phyloP scores from a whole-genome alignment of 2,888 invertebrate genomes.

The Cerastis leucographa region DNA sequence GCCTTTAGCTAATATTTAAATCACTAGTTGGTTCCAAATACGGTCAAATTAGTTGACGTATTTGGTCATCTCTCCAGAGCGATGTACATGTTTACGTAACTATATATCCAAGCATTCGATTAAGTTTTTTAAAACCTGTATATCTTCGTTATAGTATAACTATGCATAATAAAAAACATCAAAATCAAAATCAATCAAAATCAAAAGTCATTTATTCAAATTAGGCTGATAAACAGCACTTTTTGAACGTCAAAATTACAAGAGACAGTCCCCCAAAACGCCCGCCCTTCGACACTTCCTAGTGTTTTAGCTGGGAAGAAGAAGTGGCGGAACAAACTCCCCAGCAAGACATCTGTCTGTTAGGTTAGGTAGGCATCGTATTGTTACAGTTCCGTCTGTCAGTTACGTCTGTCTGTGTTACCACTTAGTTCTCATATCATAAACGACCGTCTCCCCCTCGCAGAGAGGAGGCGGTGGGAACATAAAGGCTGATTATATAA shows the following conservation, averaged over 20 bases:
- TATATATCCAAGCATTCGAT: neutral
- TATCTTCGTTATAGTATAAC: neutral
- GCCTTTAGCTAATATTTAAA: slow-evolving; percentile 34
- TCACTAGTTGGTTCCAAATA: slow-evolving; percentile 16
- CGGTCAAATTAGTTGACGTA: slow-evolving; percentile 21
- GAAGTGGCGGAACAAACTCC: no score
- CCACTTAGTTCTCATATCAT: neutral
- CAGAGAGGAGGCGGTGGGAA: neutral
- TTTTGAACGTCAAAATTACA: no score
- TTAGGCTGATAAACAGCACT: no score
- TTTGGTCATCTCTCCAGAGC: slow-evolving; percentile 7
- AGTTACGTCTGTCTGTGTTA: neutral
- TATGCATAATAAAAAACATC: no score
- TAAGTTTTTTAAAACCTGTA: neutral
- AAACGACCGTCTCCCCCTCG: neutral
- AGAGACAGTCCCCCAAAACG: no score
- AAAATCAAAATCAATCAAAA: no score
- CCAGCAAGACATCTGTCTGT: no score
- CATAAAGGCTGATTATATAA: neutral
- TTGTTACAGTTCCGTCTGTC: no score
- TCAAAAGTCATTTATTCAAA: no score
- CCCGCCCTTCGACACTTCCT: no score
- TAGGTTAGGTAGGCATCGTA: no score
- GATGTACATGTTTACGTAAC: neutral
- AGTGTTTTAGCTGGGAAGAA: no score